Conservation (phyloP, 2,797 vertebrate species). For the Adelosebastes latens region DNA sequence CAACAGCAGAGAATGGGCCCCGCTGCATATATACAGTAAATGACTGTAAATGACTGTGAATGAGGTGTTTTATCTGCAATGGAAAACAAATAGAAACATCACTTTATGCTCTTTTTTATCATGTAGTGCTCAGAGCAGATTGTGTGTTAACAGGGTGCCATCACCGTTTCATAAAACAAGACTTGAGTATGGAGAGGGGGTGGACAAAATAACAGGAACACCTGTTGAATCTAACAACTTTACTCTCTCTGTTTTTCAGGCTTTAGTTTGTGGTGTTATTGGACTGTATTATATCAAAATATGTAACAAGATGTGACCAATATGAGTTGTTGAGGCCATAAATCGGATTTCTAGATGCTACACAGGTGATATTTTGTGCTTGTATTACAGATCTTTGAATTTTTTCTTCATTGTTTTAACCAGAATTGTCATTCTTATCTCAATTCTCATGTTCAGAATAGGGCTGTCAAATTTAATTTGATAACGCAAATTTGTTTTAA, state of each 20-base stretch:
- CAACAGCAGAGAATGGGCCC: slow-evolving; percentile 20
- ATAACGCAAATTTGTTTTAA: no score
- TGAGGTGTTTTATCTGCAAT: slow-evolving; percentile 19
- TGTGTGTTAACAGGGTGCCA: neutral
- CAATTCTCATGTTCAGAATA: neutral
- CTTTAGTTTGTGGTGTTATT: neutral
- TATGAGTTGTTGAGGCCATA: neutral
- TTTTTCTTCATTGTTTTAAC: neutral
- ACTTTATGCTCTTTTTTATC: neutral
- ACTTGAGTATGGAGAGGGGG: neutral
- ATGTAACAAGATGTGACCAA: neutral
- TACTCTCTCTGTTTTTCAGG: neutral
- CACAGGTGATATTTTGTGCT: no score
- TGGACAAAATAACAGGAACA: slow-evolving; percentile 21
- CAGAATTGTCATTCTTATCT: neutral
- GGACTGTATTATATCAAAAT: no score
- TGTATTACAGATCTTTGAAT: neutral
- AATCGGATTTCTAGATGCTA: neutral
- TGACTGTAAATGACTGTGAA: slow-evolving; percentile 16
- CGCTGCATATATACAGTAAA: slow-evolving; percentile 18
- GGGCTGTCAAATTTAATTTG: neutral
- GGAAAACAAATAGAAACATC: slow-evolving; percentile 14
- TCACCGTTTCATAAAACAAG: neutral
- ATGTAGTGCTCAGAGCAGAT: neutral
- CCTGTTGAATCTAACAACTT: slow-evolving; percentile 18